Evolutionary conservation across 2,888 invertebrate species (phyloP).

Genomic region (Aelia acuminata): DNA sequence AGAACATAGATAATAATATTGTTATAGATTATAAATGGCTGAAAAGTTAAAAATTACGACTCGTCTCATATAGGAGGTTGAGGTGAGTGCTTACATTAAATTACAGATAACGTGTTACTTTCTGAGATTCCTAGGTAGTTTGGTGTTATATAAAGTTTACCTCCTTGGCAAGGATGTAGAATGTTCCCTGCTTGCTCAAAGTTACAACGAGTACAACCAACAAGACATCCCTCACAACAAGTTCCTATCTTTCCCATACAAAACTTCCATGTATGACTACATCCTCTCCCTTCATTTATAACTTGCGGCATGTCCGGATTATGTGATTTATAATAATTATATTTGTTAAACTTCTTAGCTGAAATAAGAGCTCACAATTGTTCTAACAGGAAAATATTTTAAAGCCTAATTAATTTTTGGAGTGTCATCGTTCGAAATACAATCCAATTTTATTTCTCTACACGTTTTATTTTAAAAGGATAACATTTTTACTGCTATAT

Average conservation of each 20-base stretch:
- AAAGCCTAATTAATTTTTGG: no score
- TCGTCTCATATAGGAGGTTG: no score
- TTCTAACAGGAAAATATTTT: no score
- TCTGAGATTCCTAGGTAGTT: not conserved
- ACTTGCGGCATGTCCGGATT: not conserved
- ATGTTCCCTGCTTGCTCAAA: conserved; percentile 7
- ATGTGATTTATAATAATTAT: not conserved
- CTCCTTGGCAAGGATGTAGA: not conserved
- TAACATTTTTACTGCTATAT: no score
- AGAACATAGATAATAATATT: no score
- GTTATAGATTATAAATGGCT: no score
- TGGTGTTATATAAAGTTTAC: conserved; percentile 34
- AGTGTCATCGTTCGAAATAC: no score
- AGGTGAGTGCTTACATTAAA: conserved; percentile 14
- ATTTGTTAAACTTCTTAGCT: not conserved
- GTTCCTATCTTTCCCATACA: not conserved
- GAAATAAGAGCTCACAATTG: no score
- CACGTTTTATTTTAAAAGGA: no score
- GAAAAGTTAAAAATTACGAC: no score
- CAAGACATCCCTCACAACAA: conserved; percentile 11
- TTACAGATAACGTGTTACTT: not conserved
- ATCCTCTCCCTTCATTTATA: not conserved
- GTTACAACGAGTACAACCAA: conserved; percentile 35
- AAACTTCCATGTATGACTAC: not conserved
- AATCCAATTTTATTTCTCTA: no score